Evolutionary conservation across 2,113 vertebrate genomes (phyloP), one percentile per base, ranked within the genome.

Genomic region (Grammomys surdaster): DNA sequence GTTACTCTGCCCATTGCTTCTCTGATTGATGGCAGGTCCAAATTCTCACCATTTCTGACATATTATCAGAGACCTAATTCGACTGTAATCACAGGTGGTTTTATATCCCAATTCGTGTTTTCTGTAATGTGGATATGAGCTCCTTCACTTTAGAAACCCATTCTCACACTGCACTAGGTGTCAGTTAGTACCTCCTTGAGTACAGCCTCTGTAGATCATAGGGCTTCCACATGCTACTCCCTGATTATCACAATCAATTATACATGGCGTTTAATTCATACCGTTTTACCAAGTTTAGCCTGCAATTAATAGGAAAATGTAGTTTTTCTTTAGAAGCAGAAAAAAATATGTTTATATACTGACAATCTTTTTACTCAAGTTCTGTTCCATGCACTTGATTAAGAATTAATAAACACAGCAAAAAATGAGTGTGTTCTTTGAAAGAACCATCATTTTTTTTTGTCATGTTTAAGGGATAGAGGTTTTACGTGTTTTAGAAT

Each of bases 51-150:
- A 33, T 17, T 33, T 5, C 17, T 56, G 20, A 91, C 0, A 88
- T 0, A 22, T 11, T 40, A 5, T 46, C 33, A 36, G 22, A 2
- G 7, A 2, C 60, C 51, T 14, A 17, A 36, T 0, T 0, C 58
- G 31, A 70, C 8, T n/a, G 0, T 58, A 20, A 5, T 73, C 8
- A 26, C 22, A 46, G 1, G 4, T 40, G 17, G 17, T 63, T 54
- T 40, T 4, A 78, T 33, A 46, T 60, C 2, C 28, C 28, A n/a
- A 65, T 84, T 28, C 17, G 65, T 46, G 28, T 82, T 33, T 22
- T 93, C 54, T 36, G 36, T 19, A 58, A 78, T 28, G n/a, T 58
- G n/a, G 9, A 76, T 1, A 76, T 43, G 51, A 77, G 19, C 65
- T 14, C 5, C 9, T 56, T 69, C 3, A 10, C 33, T 78, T 7